A percentile compares a stretch with the other conserved stretches of the same genome.
phyloP scores from a whole-genome alignment of 2,113 vertebrate genomes.

The Lepisosteus osseus region DNA sequence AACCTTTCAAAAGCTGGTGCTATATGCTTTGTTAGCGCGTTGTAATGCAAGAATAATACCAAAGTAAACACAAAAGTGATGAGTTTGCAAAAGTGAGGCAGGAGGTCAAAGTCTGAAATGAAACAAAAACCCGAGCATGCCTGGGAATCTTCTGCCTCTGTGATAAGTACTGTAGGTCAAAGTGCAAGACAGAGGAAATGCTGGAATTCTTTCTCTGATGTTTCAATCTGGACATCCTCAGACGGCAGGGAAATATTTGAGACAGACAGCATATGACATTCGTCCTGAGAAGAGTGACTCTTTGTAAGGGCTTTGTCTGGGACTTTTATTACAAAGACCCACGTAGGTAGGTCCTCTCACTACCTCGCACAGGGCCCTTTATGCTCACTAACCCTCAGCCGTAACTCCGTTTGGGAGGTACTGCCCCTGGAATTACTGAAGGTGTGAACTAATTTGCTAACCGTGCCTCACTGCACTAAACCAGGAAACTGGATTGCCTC shows the following conservation, averaged over 20 bases:
- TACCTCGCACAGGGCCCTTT: neutral
- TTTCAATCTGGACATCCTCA: constrained; percentile 51
- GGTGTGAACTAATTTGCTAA: neutral
- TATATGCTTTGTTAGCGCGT: too few species aligned
- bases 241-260: constrained; percentile 28
- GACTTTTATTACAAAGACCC: neutral
- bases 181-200: constrained; percentile 57
- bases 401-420: neutral
- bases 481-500: neutral
- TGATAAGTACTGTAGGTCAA: constrained; percentile 52
- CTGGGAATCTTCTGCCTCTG: constrained; percentile 41
- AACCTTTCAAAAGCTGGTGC: too few species aligned
- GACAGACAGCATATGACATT: neutral
- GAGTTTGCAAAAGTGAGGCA: constrained; percentile 17
- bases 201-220: constrained; percentile 45
- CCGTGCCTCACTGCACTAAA: neutral
- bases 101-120: constrained; percentile 28
- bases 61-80: neutral
- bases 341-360: neutral
- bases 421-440: constrained; percentile 1
- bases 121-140: constrained; percentile 28
- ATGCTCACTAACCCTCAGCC: neutral
- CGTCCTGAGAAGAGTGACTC: neutral
- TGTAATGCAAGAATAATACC: too few species aligned
- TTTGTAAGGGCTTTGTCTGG: neutral